Evolutionary conservation across 2,113 vertebrate species (phyloP).

Genomic region (Dipodomys stephensi): DNA sequence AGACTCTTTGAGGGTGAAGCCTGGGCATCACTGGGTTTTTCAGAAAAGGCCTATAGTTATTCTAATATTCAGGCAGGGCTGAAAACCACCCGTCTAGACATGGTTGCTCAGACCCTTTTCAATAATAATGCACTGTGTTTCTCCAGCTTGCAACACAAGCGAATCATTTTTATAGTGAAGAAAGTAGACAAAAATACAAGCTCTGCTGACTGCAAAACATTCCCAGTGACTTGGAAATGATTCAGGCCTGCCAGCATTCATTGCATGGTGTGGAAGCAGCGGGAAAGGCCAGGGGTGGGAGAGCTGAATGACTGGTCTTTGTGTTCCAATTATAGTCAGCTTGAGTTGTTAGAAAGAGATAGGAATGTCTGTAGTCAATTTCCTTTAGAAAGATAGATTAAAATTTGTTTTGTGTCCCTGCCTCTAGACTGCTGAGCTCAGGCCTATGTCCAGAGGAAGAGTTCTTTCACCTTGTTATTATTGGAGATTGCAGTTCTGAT

Average conservation of each 20-base stretch:
- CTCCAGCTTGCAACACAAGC: conserved; percentile 26
- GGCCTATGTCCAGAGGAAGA: neutral
- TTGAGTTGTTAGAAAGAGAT: conserved; percentile 50
- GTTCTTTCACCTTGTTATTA: conserved; percentile 41
- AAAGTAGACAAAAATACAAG: conserved; percentile 30
- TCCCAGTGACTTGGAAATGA: conserved; percentile 57
- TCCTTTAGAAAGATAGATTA: conserved; percentile 14
- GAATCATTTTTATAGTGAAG: conserved; percentile 41
- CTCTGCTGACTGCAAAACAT: conserved; percentile 41
- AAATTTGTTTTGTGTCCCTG: conserved; percentile 50
- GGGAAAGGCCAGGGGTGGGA: conserved; percentile 51
- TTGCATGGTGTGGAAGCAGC: neutral
- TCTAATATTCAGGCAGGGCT: neutral
- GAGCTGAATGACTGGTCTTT: conserved; percentile 46
- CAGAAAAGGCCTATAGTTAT: neutral
- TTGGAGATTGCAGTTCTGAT: conserved; percentile 57
- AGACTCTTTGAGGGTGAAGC: neutral
- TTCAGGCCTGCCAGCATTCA: conserved; percentile 27
- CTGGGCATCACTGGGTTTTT: neutral
- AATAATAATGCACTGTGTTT: conserved; percentile 38
- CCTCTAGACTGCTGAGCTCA: conserved; percentile 24
- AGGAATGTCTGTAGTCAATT: conserved; percentile 34
- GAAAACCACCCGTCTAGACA: conserved; percentile 23
- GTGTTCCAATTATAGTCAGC: conserved; percentile 54
- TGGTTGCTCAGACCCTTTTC: conserved; percentile 42